These are phyloP conservation scores for Cactoblastis cactorum DNA, from an alignment of 2,888 invertebrate species.

Conservation along the genomic window DNA sequence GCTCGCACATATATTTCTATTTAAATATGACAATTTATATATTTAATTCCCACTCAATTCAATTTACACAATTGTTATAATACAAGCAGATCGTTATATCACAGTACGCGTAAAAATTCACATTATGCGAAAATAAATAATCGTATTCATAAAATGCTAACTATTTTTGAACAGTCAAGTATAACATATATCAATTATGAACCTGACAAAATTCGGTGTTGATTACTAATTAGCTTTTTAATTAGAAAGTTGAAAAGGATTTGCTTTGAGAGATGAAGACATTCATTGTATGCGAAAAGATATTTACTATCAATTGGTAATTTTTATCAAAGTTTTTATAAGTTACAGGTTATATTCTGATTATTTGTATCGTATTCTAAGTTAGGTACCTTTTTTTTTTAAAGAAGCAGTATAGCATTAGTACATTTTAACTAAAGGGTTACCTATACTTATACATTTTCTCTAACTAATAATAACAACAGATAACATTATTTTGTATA, in stretches of 20 bases:
- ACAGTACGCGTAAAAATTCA: constrained; percentile 71
- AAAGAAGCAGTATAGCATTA: too few species aligned
- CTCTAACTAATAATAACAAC: too few species aligned
- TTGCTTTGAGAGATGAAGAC: background rate
- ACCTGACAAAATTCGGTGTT: background rate
- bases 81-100: constrained; percentile 73
- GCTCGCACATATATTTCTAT: constrained; percentile 60
- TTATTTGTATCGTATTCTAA: too few species aligned
- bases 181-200: background rate
- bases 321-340: too few species aligned
- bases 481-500: too few species aligned
- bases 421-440: too few species aligned
- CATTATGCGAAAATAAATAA: constrained; percentile 55
- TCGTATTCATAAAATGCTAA: constrained; percentile 16
- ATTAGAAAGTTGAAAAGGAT: background rate
- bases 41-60: constrained; percentile 31
- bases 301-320: too few species aligned
- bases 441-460: too few species aligned
- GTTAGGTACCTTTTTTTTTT: too few species aligned
- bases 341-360: too few species aligned
- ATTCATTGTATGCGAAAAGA: too few species aligned
- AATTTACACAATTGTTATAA: constrained; percentile 40
- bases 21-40: constrained; percentile 46
- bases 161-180: constrained; percentile 6
- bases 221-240: background rate